Base-by-base conservation (phyloP, 2,888 invertebrate genomes). In the Phanerotoma sp. region DNA sequence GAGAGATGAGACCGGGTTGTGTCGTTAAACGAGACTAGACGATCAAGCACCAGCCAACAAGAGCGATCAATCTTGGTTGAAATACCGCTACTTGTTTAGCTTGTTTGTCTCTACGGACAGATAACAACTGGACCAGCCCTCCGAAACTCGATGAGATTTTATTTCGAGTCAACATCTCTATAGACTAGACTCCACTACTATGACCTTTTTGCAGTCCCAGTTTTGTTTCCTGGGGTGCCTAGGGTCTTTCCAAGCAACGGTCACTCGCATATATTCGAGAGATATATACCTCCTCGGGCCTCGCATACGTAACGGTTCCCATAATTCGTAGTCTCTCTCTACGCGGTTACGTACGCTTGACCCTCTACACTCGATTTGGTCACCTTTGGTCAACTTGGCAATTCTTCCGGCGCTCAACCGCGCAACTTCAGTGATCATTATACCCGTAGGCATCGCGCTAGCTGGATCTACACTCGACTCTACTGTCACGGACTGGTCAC, bases 41-140 rank as follows among this genome's bases (percentile, higher is more conserved):
- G 60, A 62, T 54, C 52, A 52, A 33, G 51, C 52, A 45, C 37
- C 42, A 53, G 51, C 44, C 46, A 28, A 50, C 65, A 60, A 58
- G 46, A 62, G 65, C 64, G 54, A 72, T 72, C 66, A 65, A 66
- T 71, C 72, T 72, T 71, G 68, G 70, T 73, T 67, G 64, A 55
- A 60, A 61, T 62, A 59, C 57, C 63, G 61, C 64, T 64, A 67
- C 66, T 65, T 63, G 65, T 66, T 69, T 69, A 63, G 60, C 66
- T 66, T 68, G 70, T 71, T 71, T 72, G 68, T 70, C 66, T 63
- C 59, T 60, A 62, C 58, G 63, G 71, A 67, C 66, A 64, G 62
- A 67, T 65, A 69, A 59, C 62, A 61, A 57, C 52, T 37, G 35
- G 51, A 58, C 58, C 21, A 46, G 41, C 48, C 53, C 51, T n/a